Evolutionary conservation across 1,140 invertebrate species (phyloP), one percentile per base, ranked within the genome.

Genomic region (Cydia strobilella): DNA sequence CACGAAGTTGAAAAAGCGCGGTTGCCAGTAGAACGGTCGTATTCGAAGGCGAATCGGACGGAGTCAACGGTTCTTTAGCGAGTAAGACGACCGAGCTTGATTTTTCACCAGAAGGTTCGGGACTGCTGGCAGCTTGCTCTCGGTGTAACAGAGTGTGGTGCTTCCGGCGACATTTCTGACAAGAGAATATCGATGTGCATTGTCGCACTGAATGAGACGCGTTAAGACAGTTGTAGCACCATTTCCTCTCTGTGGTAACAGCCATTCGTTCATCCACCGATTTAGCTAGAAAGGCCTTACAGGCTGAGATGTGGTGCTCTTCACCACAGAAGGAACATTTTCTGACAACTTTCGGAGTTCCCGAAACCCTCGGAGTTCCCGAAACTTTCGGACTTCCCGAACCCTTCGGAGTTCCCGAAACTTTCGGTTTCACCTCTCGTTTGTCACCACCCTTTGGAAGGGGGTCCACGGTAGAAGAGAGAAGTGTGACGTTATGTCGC

Each of bases 151-250:
- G 72, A 2, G 76, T 76, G 39, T 76, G 77, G 76, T 76, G 80
- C 18, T 75, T 77, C 3, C 74, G 77, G 63, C 77, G 77, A 45
- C 79, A 82, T 5, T 4, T 75, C 12, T 65, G 75, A 69, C 81
- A 82, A 7, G 69, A 72, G 72, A 82, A 82, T 20, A 80, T 75
- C 0, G 79, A 80, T 59, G 71, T 76, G 63, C 81, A 82, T 3
- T 76, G 20, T 62, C 69, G 74, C 42, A 80, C 20, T 45, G 75
- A 69, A 74, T 80, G 81, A 13, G 81, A 82, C 15, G 78, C 13
- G 12, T 77, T 81, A 18, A 81, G 27, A 72, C 80, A 79, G 35
- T 81, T 81, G 63, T 51, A 82, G 42, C 81, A 80, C 77, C 77
- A 80, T 15, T 75, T 73, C 18, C 42, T 73, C 5, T 82, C 74